Evolutionary conservation across 2,888 invertebrate genomes (phyloP).

Genomic region (Suillia variegata): DNA sequence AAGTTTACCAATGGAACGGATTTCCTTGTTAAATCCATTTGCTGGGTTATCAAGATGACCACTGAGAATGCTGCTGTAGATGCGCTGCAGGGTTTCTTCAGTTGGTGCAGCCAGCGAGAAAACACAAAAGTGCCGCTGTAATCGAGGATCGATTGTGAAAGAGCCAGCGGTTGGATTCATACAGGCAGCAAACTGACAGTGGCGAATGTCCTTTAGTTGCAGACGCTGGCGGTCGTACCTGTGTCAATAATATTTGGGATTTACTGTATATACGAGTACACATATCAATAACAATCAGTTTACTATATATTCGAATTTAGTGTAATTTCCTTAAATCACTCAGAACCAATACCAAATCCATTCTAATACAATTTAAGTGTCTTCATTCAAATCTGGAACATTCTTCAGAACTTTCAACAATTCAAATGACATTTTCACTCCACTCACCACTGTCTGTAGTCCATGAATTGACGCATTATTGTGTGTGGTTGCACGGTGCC

Average conservation of each 20-base stretch:
- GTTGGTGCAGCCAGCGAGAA: constrained; percentile 86
- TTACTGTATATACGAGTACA: not conserved
- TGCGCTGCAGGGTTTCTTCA: constrained; percentile 77
- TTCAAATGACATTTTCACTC: too few species aligned
- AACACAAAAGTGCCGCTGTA: constrained; percentile 87
- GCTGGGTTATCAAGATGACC: constrained; percentile 73
- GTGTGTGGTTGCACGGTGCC: constrained; percentile 97
- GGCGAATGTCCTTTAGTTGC: constrained; percentile 84
- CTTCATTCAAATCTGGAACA: too few species aligned
- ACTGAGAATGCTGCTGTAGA: constrained; percentile 81
- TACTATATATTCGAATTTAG: too few species aligned
- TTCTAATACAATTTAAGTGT: too few species aligned
- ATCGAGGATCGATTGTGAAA: constrained; percentile 89
- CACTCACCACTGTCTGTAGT: constrained; percentile 90
- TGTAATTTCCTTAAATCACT: too few species aligned
- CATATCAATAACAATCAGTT: not conserved
- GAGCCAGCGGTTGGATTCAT: constrained; percentile 99
- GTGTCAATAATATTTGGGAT: too few species aligned
- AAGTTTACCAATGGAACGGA: constrained; percentile 45
- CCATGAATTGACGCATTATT: constrained; percentile 89
- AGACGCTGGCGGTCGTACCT: constrained; percentile 78
- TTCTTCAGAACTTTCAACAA: too few species aligned
- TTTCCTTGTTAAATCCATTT: constrained; percentile 69
- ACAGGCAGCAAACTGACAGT: constrained; percentile 91
- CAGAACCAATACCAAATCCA: not conserved